Base-by-base conservation (phyloP, 2,888 invertebrate species). In the Hyposoter dolosus region DNA sequence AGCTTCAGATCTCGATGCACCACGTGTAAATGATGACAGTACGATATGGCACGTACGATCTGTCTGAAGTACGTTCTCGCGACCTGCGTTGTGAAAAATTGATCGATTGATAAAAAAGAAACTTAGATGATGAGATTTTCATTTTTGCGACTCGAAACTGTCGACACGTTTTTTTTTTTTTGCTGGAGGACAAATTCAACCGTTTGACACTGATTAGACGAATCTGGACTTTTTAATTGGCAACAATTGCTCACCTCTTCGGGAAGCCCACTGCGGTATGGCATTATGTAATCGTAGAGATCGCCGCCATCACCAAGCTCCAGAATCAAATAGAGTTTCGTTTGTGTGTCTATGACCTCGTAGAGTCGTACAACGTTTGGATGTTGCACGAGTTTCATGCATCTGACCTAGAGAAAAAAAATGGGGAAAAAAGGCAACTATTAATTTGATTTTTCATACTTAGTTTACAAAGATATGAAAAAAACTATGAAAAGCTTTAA, bases 301-400 rank as follows among this genome's bases (percentile, higher is more conserved):
- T 99, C 99, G 69, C 99, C 99, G 72, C 99, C 99, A 95, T 99
- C 99, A 19, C 99, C 99, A 92, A 99, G 95, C 95, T 99, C 99
- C 93, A 99, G 95, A 93, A 99, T 99, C 94, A 98, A 96, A 95
- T 98, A 98, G 92, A 99, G 95, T 95, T 99, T 99, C 88, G 99
- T 99, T 94, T 99, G 98, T 53, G 99, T 99, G 95, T 99, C 99
- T 93, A 99, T 99, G 88, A 99, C 99, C 95, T 99, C 99, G 95
- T 99, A 99, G 74, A 99, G 95, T 82, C 99, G 96, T 69, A 99
- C 99, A 60, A 99, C 99, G 95, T 99, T 99, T 47, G 99, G 99
- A 95, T 99, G 99, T 94, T 99, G 99, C 69, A 99, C 99, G 91
- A 99, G 95, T 95, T 99, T 99, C 99, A 99, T 99, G 94, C 99